phyloP scores from a whole-genome alignment of 2,797 vertebrate genomes.

The Brachyalestes nurse region DNA sequence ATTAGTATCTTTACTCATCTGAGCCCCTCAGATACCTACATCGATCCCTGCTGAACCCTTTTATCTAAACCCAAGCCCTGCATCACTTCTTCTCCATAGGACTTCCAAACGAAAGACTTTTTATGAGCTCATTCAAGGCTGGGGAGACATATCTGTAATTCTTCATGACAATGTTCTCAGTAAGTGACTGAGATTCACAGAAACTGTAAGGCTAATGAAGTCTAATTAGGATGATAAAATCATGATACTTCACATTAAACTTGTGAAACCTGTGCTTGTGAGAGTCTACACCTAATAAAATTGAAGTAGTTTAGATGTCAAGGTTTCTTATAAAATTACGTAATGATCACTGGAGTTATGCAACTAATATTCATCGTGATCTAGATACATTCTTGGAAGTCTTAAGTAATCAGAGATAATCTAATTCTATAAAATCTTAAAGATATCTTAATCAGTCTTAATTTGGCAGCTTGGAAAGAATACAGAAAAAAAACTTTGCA shows the following conservation, averaged over 20 bases:
- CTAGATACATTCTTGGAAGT: background rate
- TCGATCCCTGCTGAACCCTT: conserved; percentile 42
- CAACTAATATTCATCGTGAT: conserved; percentile 25
- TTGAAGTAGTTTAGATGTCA: conserved; percentile 28
- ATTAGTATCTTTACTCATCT: conserved; percentile 45
- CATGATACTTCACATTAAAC: conserved; percentile 29
- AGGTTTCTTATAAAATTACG: conserved; percentile 27
- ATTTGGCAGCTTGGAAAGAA: background rate
- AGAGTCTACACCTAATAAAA: conserved; percentile 38
- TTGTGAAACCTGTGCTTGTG: conserved; percentile 29
- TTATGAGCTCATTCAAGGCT: conserved; percentile 6
- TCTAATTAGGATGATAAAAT: conserved; percentile 27
- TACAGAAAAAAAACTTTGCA: no score
- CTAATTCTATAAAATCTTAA: background rate
- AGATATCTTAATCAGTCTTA: background rate
- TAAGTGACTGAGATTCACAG: conserved; percentile 21
- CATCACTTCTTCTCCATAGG: conserved; percentile 2
- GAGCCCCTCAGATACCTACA: conserved; percentile 34
- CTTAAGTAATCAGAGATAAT: background rate
- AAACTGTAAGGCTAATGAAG: conserved; percentile 16
- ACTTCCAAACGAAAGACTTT: background rate
- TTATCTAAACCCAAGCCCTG: conserved; percentile 35
- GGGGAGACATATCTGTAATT: background rate
- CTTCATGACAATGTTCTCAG: conserved; percentile 15
- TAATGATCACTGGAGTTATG: conserved; percentile 35